These are phyloP conservation scores for Cerastis rubricosa DNA, from an alignment of 2,888 invertebrate species.

Conservation along the genomic window DNA sequence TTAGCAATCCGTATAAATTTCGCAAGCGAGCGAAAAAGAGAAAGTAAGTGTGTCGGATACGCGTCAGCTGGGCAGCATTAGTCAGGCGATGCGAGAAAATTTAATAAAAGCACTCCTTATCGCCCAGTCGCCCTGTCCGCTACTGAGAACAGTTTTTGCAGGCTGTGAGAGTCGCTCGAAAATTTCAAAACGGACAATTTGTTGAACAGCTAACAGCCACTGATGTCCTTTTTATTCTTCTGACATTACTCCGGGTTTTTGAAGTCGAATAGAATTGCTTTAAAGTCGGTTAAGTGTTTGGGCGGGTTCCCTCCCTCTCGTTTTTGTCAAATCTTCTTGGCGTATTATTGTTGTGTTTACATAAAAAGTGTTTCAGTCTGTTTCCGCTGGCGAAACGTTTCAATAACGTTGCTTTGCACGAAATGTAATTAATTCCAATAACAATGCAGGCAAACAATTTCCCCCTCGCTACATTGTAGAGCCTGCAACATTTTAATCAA, in stretches of 20 bases:
- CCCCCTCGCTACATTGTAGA: conserved; percentile 8
- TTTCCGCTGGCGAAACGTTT: conserved; percentile 23
- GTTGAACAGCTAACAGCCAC: conserved; percentile 55
- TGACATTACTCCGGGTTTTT: conserved; percentile 55
- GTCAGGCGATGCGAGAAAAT: conserved; percentile 89
- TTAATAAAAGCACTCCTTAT: conserved; percentile 88
- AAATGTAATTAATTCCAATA: conserved; percentile 49
- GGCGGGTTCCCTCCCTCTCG: conserved; percentile 42
- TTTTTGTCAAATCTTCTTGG: conserved; percentile 33
- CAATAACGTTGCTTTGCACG: conserved; percentile 15
- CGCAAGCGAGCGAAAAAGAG: conserved; percentile 80
- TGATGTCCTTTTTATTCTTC: conserved; percentile 61
- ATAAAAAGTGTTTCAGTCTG: conserved; percentile 29
- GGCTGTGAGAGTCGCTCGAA: conserved; percentile 57
- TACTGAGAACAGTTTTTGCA: conserved; percentile 65
- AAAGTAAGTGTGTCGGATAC: conserved; percentile 81
- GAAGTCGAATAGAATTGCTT: conserved; percentile 61
- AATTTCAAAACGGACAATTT: conserved; percentile 65
- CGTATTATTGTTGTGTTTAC: conserved; percentile 40
- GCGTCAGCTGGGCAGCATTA: conserved; percentile 89
- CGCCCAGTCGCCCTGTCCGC: conserved; percentile 77
- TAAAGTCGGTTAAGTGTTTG: conserved; percentile 60
- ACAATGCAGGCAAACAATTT: conserved; percentile 24
- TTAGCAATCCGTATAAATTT: conserved; percentile 77
- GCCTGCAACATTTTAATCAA: conserved; percentile 73